Percentiles rank a stretch among this genome's conserved stretches.
These are phyloP conservation scores for Nothoprocta pentlandii DNA, from an alignment of 2,113 vertebrate genomes.

Conservation along the genomic window DNA sequence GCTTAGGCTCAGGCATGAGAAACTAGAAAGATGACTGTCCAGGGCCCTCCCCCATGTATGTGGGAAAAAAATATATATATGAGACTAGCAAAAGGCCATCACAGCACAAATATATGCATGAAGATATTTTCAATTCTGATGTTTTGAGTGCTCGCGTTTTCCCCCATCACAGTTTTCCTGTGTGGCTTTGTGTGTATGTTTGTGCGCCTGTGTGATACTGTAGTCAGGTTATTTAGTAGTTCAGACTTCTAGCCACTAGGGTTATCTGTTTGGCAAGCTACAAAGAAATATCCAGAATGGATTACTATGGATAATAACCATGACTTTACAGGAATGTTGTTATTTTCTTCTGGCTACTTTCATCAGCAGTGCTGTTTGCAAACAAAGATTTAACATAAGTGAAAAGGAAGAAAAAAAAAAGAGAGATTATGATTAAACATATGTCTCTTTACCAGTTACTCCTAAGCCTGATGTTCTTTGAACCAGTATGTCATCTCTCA, in stretches of 20 bases:
- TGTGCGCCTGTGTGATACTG: not conserved
- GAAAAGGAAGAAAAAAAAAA: too few species aligned
- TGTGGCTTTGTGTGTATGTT: not conserved
- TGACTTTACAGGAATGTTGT: not conserved
- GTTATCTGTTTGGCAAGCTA: not conserved
- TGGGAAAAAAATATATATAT: not conserved
- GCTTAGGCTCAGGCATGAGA: too few species aligned
- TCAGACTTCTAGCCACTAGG: not conserved
- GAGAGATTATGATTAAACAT: not conserved
- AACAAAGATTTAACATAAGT: too few species aligned
- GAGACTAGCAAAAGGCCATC: not conserved
- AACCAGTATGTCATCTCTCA: not conserved
- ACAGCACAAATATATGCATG: not conserved
- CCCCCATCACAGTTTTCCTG: not conserved
- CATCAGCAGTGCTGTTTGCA: not conserved
- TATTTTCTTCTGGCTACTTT: not conserved
- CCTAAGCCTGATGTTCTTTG: not conserved
- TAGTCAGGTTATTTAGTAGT: not conserved
- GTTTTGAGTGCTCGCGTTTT: not conserved
- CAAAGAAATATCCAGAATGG: not conserved
- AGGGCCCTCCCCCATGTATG: not conserved
- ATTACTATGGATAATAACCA: not conserved
- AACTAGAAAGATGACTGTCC: not conserved
- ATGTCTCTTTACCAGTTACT: not conserved
- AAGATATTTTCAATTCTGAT: not conserved